Base-by-base conservation (phyloP, 2,888 invertebrate genomes). In the Macrophya annulata region DNA sequence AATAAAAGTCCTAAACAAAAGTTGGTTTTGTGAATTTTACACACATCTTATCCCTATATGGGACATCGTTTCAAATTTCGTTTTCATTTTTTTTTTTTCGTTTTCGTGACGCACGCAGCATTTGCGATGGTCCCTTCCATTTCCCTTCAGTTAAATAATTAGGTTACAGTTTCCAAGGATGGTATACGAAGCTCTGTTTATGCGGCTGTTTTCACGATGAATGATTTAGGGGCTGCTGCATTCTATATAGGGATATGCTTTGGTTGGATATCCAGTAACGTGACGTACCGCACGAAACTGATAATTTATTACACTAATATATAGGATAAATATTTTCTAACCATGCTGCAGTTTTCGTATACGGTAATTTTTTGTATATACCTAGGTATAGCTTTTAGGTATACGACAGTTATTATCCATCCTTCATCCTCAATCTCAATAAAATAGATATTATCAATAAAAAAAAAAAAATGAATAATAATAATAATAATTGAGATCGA, bases 141-240 rank as follows among this genome's bases (percentile, higher is more conserved):
- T 17, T 10, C 15, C n/a, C 4, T 1, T 17, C 15, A n/a, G 45
- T n/a, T 43, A 37, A n/a, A 37, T n/a, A 43, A 43, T n/a, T 72
- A n/a, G 40, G 15, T 72, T 25, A 31, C 31, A 62, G 62, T 62
- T 72, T 72, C n/a, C 71, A 72, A 40, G 71, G 40, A 21, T 72
- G 71, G 71, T 43, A 72, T 43, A 72, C 43, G 71, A 72, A 37
- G 43, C 71, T 72, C 71, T 72, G 71, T 72, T 72, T 72, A 72
- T 43, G 43, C 71, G 4, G 71, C 40, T 17, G n/a, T 17, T 43
- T 72, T 9, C 43, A 72, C 71, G 71, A 17, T 72, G 71, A 72
- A 72, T 72, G 71, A 72, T 72, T 72, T 72, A 72, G 43, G 71
- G 43, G 71, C 62, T 62, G 62, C 25, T 62, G 62, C 62, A 62